Evolutionary conservation across 2,888 invertebrate species (phyloP).

Genomic region (Trisateles emortualis): DNA sequence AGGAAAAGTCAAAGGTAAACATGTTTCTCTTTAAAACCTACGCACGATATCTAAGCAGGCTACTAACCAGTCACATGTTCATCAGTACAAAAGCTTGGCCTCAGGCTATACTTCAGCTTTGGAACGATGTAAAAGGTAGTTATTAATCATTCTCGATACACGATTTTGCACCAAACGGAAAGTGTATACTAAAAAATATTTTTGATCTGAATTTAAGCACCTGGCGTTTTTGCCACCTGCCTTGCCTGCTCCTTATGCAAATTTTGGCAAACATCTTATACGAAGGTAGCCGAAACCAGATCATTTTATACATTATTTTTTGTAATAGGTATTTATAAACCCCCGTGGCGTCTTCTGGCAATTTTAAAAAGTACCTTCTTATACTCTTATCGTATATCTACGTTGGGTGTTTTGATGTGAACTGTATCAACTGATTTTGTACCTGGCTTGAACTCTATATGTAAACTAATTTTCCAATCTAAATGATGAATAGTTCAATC

Average conservation of each 20-base stretch:
- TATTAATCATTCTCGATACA: slow-evolving; percentile 30
- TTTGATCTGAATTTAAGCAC: slow-evolving; percentile 41
- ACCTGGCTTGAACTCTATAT: too few relatives aligned
- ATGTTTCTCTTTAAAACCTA: neutral
- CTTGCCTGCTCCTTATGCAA: slow-evolving; percentile 44
- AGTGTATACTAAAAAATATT: slow-evolving; percentile 23
- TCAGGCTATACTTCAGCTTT: slow-evolving; percentile 15
- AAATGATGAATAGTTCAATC: slow-evolving; percentile 3
- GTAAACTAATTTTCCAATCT: neutral
- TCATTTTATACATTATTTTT: slow-evolving; percentile 29
- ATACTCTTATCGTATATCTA: too few relatives aligned
- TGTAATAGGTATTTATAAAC: slow-evolving; percentile 10
- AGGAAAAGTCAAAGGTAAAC: neutral
- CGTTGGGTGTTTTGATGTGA: too few relatives aligned
- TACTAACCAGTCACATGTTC: slow-evolving; percentile 11
- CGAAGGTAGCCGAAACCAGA: slow-evolving; percentile 25
- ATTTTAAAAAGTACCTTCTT: too few relatives aligned
- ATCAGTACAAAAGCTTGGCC: slow-evolving; percentile 23
- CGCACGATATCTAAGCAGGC: neutral
- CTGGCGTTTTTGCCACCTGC: slow-evolving; percentile 53
- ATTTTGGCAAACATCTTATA: slow-evolving; percentile 43
- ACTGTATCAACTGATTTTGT: too few relatives aligned
- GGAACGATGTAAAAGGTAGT: slow-evolving; percentile 37
- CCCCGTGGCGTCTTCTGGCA: neutral
- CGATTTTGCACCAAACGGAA: slow-evolving; percentile 25